A percentile compares a stretch with the other conserved stretches of the same genome.
Evolutionary conservation across 2,797 vertebrate species (phyloP).

Genomic region (Spheniscus humboldti): DNA sequence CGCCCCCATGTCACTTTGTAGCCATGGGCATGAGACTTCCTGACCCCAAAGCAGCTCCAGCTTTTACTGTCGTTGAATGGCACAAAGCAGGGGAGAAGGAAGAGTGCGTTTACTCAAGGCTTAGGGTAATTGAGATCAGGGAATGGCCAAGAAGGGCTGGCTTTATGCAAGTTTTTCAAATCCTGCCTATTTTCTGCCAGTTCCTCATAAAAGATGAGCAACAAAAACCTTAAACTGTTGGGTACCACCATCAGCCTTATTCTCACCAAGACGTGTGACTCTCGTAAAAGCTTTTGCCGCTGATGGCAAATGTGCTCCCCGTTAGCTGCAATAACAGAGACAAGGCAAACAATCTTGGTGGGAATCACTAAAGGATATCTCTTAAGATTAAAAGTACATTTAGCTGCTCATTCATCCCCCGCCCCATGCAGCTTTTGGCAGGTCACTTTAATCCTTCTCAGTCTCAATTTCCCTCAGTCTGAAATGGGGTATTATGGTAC

Average conservation of each 20-base stretch:
- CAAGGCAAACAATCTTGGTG: not conserved
- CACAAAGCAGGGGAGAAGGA: not conserved
- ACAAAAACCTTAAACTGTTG: not conserved
- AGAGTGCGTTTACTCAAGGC: not conserved
- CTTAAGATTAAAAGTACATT: not conserved
- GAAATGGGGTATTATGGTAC: not conserved
- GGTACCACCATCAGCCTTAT: not conserved
- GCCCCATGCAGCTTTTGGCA: not conserved
- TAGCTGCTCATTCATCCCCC: not conserved
- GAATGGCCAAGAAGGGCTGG: not conserved
- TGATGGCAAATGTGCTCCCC: not conserved
- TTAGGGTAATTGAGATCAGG: not conserved
- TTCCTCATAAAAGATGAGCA: not conserved
- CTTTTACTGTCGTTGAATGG: not conserved
- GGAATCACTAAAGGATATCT: not conserved
- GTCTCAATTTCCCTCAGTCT: not conserved
- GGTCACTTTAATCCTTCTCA: not conserved
- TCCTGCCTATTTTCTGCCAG: not conserved
- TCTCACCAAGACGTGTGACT: rapidly evolving
- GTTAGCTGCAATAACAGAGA: not conserved
- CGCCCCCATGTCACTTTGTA: not conserved
- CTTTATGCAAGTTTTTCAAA: not conserved
- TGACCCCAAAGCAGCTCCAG: not conserved
- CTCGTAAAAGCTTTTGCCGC: not conserved
- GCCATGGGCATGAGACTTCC: not conserved